A percentile compares a stretch with the other conserved stretches of the same genome.
Evolutionary conservation across 1,140 invertebrate genomes (phyloP).

Genomic region (Papilio aristodemus): DNA sequence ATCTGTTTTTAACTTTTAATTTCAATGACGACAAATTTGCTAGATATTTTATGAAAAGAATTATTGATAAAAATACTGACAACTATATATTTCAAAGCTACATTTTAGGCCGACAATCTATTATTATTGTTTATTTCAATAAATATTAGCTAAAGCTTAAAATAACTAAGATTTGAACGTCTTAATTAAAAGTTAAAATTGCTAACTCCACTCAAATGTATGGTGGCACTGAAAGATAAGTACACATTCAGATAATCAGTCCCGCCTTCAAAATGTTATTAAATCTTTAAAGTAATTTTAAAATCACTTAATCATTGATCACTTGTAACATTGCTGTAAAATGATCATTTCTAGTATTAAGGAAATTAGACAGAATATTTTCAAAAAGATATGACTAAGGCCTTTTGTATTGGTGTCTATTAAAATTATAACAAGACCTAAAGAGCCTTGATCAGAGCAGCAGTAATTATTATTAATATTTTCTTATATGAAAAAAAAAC

Average conservation of each 20-base stretch:
- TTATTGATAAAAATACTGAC: not conserved
- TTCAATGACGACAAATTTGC: no score
- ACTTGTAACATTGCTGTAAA: constrained; percentile 22
- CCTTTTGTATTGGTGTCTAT: no score
- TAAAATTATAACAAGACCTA: no score
- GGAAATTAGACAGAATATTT: constrained; percentile 11
- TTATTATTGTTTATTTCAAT: not conserved
- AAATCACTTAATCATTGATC: no score
- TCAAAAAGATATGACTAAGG: not conserved
- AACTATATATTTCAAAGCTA: not conserved
- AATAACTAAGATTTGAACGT: not conserved
- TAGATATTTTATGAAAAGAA: not conserved
- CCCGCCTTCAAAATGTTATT: not conserved
- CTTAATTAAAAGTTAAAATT: not conserved
- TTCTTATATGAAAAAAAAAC: no score
- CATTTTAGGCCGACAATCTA: not conserved
- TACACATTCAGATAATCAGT: constrained; percentile 25
- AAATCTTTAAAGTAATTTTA: no score
- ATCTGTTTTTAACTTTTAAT: no score
- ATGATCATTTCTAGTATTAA: constrained; percentile 18
- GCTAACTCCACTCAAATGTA: not conserved
- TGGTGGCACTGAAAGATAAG: constrained; percentile 33
- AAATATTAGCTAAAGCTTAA: not conserved
- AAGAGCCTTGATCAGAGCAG: no score
- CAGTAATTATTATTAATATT: no score